These are phyloP conservation scores for Dufourea novaeangliae DNA, from an alignment of 1,140 invertebrate genomes.

Conservation along the genomic window DNA sequence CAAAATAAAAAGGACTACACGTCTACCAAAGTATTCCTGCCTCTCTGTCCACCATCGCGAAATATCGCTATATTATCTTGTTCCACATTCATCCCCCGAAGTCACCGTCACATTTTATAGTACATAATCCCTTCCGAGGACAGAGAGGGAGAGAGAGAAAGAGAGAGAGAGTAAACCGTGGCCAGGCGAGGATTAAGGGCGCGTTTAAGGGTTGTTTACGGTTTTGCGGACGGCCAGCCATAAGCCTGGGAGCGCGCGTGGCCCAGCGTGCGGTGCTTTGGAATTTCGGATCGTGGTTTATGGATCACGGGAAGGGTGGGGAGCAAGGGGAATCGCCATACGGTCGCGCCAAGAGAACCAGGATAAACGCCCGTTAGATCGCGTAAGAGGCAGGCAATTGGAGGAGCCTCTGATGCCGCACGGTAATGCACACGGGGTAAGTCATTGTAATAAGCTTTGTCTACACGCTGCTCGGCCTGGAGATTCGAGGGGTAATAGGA, in stretches of 20 bases:
- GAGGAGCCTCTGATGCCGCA: neutral
- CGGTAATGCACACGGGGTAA: constrained; percentile 38
- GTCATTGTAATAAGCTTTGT: constrained; percentile 48
- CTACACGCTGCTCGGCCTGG: neutral
- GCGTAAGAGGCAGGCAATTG: constrained; percentile 23
- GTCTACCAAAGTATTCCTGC: too few relatives aligned
- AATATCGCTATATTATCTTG: too few relatives aligned
- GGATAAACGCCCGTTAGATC: constrained; percentile 44
- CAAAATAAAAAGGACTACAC: too few relatives aligned
- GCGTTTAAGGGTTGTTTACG: constrained; percentile 70
- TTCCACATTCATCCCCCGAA: too few relatives aligned
- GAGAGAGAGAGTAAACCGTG: constrained; percentile 28
- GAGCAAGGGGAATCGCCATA: constrained; percentile 2
- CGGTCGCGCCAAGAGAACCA: neutral
- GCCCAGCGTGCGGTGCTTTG: constrained; percentile 23
- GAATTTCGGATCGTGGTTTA: constrained; percentile 62
- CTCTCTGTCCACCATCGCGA: too few relatives aligned
- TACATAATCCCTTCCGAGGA: neutral
- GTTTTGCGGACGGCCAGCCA: constrained; percentile 58
- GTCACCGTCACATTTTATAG: neutral
- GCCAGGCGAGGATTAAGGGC: constrained; percentile 64
- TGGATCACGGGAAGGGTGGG: constrained; percentile 41
- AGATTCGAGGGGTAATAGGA: constrained; percentile 26
- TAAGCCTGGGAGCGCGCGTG: constrained; percentile 51
- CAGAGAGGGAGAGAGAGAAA: neutral